Evolutionary conservation across 2,113 vertebrate species (phyloP), one percentile per base, ranked within the genome.

Genomic region (Ursus arctos): DNA sequence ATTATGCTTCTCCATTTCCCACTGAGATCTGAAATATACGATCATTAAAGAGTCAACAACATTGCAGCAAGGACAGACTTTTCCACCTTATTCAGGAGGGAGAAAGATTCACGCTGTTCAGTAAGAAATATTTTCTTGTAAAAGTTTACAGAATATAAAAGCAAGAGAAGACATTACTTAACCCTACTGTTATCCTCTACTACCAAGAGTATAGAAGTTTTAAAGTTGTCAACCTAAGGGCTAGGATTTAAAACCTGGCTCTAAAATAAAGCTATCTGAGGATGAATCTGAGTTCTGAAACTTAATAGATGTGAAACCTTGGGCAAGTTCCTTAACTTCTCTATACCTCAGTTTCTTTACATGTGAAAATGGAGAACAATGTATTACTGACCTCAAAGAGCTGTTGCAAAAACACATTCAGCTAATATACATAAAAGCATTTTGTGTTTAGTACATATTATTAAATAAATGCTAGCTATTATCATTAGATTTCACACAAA

Each of bases 1-100:
- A 36, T 97, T 76, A 63, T 90, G 69, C 87, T 95, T 98, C 90
- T 98, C 65, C 0, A 95, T 97, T 98, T 98, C 95, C 95, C 95
- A 97, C 77, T 97, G 91, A 82, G 97, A 98, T 96, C 95, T 98
- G 94, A 98, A 98, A 97, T 47, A 88, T 21, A 91, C 67, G n/a
- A 96, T 79, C 63, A 90, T n/a, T 86, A 47, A 95, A 79, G 36
- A 26, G 19, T 83, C 26, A 91, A n/a, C 83, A 95, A 93, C 49
- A 95, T n/a, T 82, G 88, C 3, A 87, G 18, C 36, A 94, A 93
- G 31, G 81, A 91, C 11, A 94, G 40, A 33, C 16, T 89, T 93
- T 88, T 80, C 31, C 3, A 93, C 67, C 1, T 76, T 71, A 84
- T 33, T 97, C 28, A 81, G 33, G 36, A 89, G 51, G 47, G 55